A percentile compares a stretch with the other conserved stretches of the same genome.
phyloP scores from a whole-genome alignment of 2,797 vertebrate species.

The Fistularia commersonii region DNA sequence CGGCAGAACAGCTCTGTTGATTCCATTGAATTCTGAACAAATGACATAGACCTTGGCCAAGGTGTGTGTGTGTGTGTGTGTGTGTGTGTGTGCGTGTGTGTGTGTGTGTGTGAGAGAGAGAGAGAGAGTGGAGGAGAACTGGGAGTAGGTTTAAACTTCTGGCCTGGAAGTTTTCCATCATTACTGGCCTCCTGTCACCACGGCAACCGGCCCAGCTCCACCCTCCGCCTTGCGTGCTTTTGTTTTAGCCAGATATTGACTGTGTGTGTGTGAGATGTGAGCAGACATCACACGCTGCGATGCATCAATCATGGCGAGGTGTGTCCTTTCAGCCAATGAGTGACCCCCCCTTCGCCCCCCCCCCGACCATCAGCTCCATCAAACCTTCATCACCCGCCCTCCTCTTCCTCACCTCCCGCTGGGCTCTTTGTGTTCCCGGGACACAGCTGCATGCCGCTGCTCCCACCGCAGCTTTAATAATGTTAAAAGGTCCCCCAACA shows the following conservation, averaged over 20 bases:
- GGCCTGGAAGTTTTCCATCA: too few species aligned
- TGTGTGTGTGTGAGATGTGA: slow-evolving; percentile 8
- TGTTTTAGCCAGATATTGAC: slow-evolving; percentile 48
- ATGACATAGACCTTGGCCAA: too few species aligned
- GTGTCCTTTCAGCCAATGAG: slow-evolving; percentile 55
- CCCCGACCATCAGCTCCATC: slow-evolving; percentile 56
- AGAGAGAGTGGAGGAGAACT: too few species aligned
- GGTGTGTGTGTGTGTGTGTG: too few species aligned
- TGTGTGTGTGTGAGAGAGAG: too few species aligned
- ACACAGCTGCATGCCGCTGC: slow-evolving; percentile 10
- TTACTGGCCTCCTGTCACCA: slow-evolving; percentile 62
- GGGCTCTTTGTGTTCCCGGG: slow-evolving; percentile 24
- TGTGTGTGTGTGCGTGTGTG: too few species aligned
- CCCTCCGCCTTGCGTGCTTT: slow-evolving; percentile 49
- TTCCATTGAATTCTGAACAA: too few species aligned
- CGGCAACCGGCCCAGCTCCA: slow-evolving; percentile 59
- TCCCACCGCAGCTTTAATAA: slow-evolving; percentile 66
- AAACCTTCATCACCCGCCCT: slow-evolving; percentile 34
- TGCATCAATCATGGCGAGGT: slow-evolving; percentile 27
- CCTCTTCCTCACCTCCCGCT: slow-evolving; percentile 24
- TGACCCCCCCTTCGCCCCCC: slow-evolving; percentile 45
- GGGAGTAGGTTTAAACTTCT: too few species aligned
- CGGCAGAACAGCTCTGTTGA: too few species aligned
- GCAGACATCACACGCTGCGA: slow-evolving; percentile 17
- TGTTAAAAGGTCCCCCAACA: slow-evolving; percentile 61